These are phyloP conservation scores for Drosophila pseudoobscura DNA, from an alignment of 1,140 invertebrate genomes.

Conservation along the genomic window DNA sequence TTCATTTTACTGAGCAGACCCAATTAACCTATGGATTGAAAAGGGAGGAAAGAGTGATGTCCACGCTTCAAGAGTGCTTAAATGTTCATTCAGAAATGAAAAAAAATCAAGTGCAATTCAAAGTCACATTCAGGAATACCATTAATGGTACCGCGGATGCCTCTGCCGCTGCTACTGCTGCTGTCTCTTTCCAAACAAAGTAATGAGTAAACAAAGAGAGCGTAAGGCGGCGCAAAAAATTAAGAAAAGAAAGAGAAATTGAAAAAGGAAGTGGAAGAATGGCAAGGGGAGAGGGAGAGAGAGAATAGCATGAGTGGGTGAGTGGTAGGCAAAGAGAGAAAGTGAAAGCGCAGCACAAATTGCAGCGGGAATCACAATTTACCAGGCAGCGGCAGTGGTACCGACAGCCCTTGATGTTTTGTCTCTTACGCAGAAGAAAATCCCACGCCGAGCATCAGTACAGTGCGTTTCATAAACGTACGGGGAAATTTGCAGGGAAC, in stretches of 20 bases:
- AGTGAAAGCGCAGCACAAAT: slow-evolving; percentile 70
- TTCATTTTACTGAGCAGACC: neutral
- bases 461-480: slow-evolving; percentile 21
- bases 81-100: too few species aligned
- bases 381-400: slow-evolving; percentile 15
- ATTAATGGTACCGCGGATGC: neutral
- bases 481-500: neutral
- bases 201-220: slow-evolving; percentile 59
- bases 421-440: slow-evolving; percentile 11
- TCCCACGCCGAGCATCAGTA: slow-evolving; percentile 3
- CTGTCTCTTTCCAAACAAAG: slow-evolving; percentile 37
- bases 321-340: slow-evolving; percentile 31
- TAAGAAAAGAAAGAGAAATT: slow-evolving; percentile 31
- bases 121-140: too few species aligned
- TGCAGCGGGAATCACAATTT: slow-evolving; percentile 74
- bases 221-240: slow-evolving; percentile 38
- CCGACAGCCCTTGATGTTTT: slow-evolving; percentile 20
- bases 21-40: too few species aligned
- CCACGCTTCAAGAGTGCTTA: too few species aligned
- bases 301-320: slow-evolving; percentile 13
- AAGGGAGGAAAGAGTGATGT: too few species aligned
- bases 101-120: too few species aligned
- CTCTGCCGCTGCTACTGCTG: neutral
- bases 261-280: neutral
- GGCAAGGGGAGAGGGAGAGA: neutral